These are phyloP conservation scores for Cataglyphis rosenhaueri DNA, from an alignment of 2,888 invertebrate genomes.

Conservation along the genomic window DNA sequence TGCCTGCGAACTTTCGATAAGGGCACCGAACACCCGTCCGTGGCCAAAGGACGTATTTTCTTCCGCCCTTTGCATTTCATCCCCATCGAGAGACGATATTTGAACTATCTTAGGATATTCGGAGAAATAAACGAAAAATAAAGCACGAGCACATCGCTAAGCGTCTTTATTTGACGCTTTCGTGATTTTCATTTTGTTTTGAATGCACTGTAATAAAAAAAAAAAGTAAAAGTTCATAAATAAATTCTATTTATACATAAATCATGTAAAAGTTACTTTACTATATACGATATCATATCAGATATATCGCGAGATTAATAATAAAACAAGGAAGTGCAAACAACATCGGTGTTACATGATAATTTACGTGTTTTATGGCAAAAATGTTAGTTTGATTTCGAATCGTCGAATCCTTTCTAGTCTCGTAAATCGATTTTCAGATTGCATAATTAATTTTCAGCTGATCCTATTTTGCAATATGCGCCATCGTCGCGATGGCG, in stretches of 20 bases:
- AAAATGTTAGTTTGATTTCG: background rate
- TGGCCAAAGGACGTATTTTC: conserved; percentile 42
- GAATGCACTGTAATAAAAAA: background rate
- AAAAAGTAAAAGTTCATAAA: background rate
- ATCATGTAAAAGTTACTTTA: background rate
- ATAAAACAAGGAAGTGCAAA: background rate
- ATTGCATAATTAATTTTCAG: background rate
- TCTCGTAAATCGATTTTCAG: background rate
- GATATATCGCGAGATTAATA: background rate
- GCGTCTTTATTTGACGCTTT: background rate
- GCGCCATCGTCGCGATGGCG: background rate
- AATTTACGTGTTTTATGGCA: background rate
- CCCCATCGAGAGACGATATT: conserved; percentile 33
- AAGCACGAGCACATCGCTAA: no score
- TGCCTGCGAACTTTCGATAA: conserved; percentile 55
- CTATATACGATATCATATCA: background rate
- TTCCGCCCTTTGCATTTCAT: conserved; percentile 42
- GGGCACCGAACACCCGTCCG: conserved; percentile 15
- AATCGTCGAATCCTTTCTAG: background rate
- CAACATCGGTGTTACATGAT: background rate
- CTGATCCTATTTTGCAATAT: background rate
- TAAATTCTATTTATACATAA: background rate
- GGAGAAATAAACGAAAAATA: conserved; percentile 7
- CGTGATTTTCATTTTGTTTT: background rate
- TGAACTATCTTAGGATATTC: conserved; percentile 20